Base-by-base conservation (phyloP, 2,888 invertebrate genomes). In the Melanostoma scalare region DNA sequence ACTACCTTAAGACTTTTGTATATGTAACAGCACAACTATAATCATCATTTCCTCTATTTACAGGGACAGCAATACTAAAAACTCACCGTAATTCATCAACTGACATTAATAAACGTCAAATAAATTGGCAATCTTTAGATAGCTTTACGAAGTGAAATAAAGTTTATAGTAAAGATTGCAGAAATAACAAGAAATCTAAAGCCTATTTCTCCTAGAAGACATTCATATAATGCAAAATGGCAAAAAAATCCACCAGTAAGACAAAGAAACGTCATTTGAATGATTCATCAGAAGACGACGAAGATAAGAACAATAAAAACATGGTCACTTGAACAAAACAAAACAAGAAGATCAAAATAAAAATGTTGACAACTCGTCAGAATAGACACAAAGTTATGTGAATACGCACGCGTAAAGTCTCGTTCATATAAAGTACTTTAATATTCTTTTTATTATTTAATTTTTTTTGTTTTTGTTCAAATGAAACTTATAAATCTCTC, bases 191-290 rank as follows among this genome's bases (percentile, higher is more conserved):
- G 48, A 10, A 10, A 33, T 4, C 20, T 20, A 38, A 52, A 38
- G 58, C 40, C 38, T 6, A 33, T 42, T 38, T 31, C 77, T 77
- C 58, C 77, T 82, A 82, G 73, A 53, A 50, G 48, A 58, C 44
- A 20, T 56, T 30, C 38, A 75, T 63, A 81, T 46, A 60, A 84
- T 84, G 84, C 84, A 46, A 84, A 79, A 84, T 84, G 84, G 84
- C 84, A 50, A 84, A 84, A 79, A 84, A 84, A 71, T 68, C 79
- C n/a, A 73, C 65, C 40, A 61, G 79, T 69, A 84, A 78, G 10
- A 48, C 58, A n/a, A 84, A 67, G 60, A 84, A 78, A 78, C 84
- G 78, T 84, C 84, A 69, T 55, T 50, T 75, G 48, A 84, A 71
- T 35, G 84, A 84, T 46, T 67, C 73, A 35, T 20, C 20, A 20